Base-by-base conservation (phyloP, 2,888 invertebrate genomes). In the Aspidiotus rigidus region DNA sequence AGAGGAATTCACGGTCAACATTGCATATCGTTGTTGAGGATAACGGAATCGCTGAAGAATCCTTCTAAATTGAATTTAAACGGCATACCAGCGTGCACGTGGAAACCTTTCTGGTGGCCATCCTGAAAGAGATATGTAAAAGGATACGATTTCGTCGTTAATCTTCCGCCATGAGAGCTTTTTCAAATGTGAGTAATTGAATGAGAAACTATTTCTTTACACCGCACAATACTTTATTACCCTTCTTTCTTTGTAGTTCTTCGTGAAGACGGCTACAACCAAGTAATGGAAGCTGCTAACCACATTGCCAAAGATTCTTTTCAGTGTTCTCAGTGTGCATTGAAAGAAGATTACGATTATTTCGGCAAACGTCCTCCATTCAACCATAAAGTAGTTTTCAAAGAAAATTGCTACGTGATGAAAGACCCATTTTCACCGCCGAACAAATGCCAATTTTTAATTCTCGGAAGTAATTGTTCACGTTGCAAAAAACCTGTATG, bases 91-190 rank as follows among this genome's bases (percentile, higher is more conserved):
- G 83, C 85, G 49, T 81, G 78, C 75, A 81, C 85, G 15, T 75
- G 80, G 6, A 87, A 84, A 75, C 93, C 93, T 0, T 74, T 76
- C 15, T 93, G 93, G 93, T 93, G 93, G 93, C 91, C 93, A 0
- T 28, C 17, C 15, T 49, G 15, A 11, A 39, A 44, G 42, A 55
- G 54, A 61, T 40, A 16, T 41, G 15, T 62, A 28, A 59, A 59
- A 49, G n/a, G 49, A 6, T 6, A 13, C 49, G 2, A n/a, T n/a
- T 13, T 49, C n/a, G 49, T 49, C 10, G 49, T 49, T 2, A 49
- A 49, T 49, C 11, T 49, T n/a, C 11, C 2, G 49, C 49, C n/a
- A 49, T 49, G 11, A 11, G 49, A 3, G n/a, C 49, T 49, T 28
- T 6, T 49, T 49, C 49, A 6, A n/a, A 49, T 49, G 49, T 49